A percentile compares a stretch with the other conserved stretches of the same genome.
phyloP scores from a whole-genome alignment of 2,113 vertebrate species.

The Myotis lucifugus region DNA sequence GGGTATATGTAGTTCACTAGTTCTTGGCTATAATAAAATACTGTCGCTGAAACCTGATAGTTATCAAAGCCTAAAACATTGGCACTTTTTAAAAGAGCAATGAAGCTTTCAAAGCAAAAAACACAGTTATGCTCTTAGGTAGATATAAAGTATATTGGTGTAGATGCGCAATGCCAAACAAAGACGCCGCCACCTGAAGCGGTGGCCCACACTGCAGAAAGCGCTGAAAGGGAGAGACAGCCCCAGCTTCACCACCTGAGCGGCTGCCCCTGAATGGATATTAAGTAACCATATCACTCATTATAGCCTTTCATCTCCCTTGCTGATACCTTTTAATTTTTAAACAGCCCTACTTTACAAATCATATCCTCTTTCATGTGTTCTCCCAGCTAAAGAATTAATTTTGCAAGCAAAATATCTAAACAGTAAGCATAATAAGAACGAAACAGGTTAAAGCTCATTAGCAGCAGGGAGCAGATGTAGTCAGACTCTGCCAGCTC shows the following conservation, averaged over 20 bases:
- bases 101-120: neutral
- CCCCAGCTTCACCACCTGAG: constrained; percentile 56
- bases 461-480: constrained; percentile 95
- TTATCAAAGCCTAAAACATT: neutral
- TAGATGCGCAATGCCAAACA: neutral
- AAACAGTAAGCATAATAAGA: constrained; percentile 96
- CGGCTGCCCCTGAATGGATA: constrained; percentile 74
- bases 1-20: neutral
- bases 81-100: neutral
- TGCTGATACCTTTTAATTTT: constrained; percentile 85
- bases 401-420: constrained; percentile 91
- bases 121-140: neutral
- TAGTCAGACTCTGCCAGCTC: constrained; percentile 93
- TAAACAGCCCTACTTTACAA: constrained; percentile 83
- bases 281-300: constrained; percentile 79
- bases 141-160: neutral
- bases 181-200: neutral
- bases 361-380: constrained; percentile 82
- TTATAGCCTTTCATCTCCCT: constrained; percentile 83
- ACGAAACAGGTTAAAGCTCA: constrained; percentile 93
- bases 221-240: neutral
- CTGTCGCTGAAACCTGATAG: neutral
- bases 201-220: neutral
- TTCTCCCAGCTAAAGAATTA: constrained; percentile 83
- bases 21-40: neutral